Evolutionary conservation across 2,888 invertebrate species (phyloP), one percentile per base, ranked within the genome.

Genomic region (Melinaea menophilus): DNA sequence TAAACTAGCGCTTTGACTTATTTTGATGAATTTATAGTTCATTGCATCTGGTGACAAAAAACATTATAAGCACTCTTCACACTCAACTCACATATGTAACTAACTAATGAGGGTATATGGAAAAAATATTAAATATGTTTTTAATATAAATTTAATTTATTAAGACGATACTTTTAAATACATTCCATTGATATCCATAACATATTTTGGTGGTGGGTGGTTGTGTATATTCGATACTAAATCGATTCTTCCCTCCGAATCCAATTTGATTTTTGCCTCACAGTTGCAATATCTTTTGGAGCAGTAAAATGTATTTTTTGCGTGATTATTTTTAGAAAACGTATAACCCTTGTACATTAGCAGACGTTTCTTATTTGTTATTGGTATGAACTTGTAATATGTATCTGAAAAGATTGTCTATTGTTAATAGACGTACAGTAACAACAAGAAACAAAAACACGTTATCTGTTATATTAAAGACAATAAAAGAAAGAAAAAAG

Each of bases 291-390:
- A 55, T 47, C 68, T 67, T 46, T 66, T 66, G 0, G 78, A 77
- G 61, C 78, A 79, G 48, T 75, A 75, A 64, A 75, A 76, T 59
- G 73, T 75, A 1, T 74, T 75, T 45, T 72, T 75, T 3, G 79
- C 75, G 51, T 73, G 72, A 57, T 76, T 77, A 55, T 79, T 78
- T 59, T 76, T 78, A 0, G 80, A 77, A 63, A 73, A 79, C 1
- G 80, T 80, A 59, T 76, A 78, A 3, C 71, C 72, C 59, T 75
- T 74, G 59, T 74, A 63, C 77, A 80, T 74, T 2, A 82, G 65
- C 45, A 82, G 65, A 9, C 68, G 71, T 48, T 73, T 76, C 5
- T 80, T 79, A 11, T 74, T 70, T 5, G 68, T 57, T 5, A 68
- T 69, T 3, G 62, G 65, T 59, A 73, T 72, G 35, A 68, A 58